Base-by-base conservation (phyloP, 92 coral and sea anemone genomes). In the Parazoanthus atlanticus region DNA sequence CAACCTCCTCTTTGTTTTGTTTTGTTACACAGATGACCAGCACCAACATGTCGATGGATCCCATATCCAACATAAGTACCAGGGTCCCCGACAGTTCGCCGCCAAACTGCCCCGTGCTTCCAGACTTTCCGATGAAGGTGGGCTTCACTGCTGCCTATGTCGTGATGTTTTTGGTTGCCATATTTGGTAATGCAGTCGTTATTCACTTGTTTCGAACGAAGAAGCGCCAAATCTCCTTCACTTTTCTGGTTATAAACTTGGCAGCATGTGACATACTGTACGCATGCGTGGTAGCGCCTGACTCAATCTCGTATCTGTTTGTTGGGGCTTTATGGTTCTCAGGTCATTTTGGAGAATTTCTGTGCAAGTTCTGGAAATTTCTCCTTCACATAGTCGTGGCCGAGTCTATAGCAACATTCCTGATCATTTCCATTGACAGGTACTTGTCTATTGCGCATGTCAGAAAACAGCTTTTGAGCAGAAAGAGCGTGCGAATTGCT, bases 391-490 rank as follows among this genome's bases (percentile, higher is more conserved):
- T 84, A 43, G 87, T 70, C 8, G 77, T 84, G 31, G 78, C 41
- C 3, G 87, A 84, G 78, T 84, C 87, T 9, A 64, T 70, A 31
- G 65, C 78, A 3, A 70, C 65, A 9, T 84, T 84, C 29, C 12
- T 84, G 78, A 29, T 84, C 2, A 84, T 84, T 29, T 70, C 87
- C 13, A 29, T 84, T 17, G 87, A 84, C 43, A 70, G 87, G 77
- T 84, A 84, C 54, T 15, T 84, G 25, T 84, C 87, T 69, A 84
- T 84, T 70, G 87, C 87, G 66, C 87, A 84, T 84, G 87, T 70
- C 67, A 84, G 78, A 29, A 84, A 84, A 70, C 87, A 72, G 31
- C 78, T 78, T 15, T 15, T 84, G 78, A 84, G 66, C 29, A 70
- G 78, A 41, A 70, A 69, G 74, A 28, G 77, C 17, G 78, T 84